phyloP scores from a whole-genome alignment of 2,797 vertebrate genomes.

The Cirrhinus molitorella region DNA sequence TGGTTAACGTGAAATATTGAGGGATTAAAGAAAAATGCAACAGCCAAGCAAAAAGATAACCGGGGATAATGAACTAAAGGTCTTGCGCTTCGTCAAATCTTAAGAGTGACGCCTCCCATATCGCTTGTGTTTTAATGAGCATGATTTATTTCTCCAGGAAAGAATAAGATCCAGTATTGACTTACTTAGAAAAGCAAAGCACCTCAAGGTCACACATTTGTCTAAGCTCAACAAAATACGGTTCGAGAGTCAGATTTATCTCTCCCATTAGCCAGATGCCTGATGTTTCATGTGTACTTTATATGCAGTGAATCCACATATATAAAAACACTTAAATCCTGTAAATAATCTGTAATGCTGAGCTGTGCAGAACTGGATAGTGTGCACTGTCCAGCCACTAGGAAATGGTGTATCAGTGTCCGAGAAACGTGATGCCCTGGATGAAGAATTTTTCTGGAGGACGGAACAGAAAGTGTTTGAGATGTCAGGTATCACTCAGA shows the following conservation, averaged over 20 bases:
- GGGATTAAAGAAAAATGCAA: constrained; percentile 46
- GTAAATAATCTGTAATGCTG: constrained; percentile 32
- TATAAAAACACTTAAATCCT: neutral
- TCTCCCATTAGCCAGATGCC: neutral
- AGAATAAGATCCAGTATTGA: neutral
- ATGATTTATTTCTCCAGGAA: constrained; percentile 1
- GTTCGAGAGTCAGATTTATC: neutral
- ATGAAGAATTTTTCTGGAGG: constrained; percentile 12
- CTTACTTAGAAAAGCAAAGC: neutral
- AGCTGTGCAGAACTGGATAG: constrained; percentile 31
- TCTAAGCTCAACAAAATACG: neutral
- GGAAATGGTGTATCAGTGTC: constrained; percentile 25
- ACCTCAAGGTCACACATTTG: constrained; percentile 21
- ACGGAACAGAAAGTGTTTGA: neutral
- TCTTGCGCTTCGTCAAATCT: constrained; percentile 8
- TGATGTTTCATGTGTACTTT: constrained; percentile 3
- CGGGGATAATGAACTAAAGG: constrained; percentile 32
- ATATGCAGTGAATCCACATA: neutral
- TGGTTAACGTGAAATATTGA: constrained; percentile 33
- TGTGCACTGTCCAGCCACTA: neutral
- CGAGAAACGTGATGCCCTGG: constrained; percentile 19
- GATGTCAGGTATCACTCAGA: constrained; percentile 19
- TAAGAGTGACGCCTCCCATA: neutral
- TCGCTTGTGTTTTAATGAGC: constrained; percentile 16
- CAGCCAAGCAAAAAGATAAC: constrained; percentile 21